phyloP scores from a whole-genome alignment of 2,888 invertebrate genomes.

The Sympetrum striolatum region DNA sequence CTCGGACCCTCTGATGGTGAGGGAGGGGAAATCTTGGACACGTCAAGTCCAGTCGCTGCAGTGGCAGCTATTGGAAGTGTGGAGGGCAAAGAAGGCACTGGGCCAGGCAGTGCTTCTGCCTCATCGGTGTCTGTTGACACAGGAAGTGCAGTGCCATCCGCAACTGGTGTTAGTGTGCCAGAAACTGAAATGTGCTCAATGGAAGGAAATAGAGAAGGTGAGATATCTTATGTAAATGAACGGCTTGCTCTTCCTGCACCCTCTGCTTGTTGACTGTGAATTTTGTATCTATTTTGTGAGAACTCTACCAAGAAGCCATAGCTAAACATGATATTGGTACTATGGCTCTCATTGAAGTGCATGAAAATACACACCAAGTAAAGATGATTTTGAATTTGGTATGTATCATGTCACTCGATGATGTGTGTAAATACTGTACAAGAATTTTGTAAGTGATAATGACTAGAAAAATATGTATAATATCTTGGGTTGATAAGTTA shows the following conservation, averaged over 20 bases:
- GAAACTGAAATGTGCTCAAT: constrained; percentile 42
- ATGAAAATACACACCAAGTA: not conserved
- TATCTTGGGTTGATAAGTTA: not conserved
- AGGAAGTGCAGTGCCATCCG: constrained; percentile 1
- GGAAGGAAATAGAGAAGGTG: constrained; percentile 34
- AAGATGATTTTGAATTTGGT: not conserved
- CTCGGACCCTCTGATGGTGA: constrained; percentile 17
- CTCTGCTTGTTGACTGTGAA: not conserved
- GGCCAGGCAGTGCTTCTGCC: not conserved
- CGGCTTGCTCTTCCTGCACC: no score
- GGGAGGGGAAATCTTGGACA: not conserved
- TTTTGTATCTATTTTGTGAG: not conserved
- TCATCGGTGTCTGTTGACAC: not conserved
- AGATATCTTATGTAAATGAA: not conserved
- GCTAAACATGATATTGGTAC: not conserved
- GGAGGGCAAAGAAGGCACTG: constrained; percentile 24
- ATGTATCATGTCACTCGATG: not conserved
- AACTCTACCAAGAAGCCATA: not conserved
- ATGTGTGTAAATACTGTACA: no score
- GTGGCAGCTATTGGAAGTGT: not conserved
- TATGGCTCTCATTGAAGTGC: not conserved
- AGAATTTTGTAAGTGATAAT: no score
- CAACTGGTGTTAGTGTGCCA: constrained; percentile 8
- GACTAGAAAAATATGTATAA: not conserved
- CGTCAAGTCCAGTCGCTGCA: not conserved